These are phyloP conservation scores for Thalassarche chlororhynchos DNA, from an alignment of 2,113 vertebrate genomes.

Conservation along the genomic window DNA sequence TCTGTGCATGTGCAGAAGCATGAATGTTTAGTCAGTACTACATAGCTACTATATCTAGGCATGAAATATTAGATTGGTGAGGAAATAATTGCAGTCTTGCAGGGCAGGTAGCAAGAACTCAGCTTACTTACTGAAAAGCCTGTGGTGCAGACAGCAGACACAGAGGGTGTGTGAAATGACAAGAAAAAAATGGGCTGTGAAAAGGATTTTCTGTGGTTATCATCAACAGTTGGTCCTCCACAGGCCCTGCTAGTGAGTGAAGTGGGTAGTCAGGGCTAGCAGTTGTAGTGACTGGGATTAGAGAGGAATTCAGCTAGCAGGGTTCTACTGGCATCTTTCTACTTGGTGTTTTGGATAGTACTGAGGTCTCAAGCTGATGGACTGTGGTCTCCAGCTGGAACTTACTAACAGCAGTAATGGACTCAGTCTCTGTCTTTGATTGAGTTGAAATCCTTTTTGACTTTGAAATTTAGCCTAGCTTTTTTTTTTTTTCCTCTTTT, in stretches of 20 bases:
- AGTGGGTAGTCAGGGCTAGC: not conserved
- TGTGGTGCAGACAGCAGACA: not conserved
- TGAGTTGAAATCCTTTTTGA: not conserved
- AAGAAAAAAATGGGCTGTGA: not conserved
- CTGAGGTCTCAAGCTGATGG: not conserved
- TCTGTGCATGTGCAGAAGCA: not conserved
- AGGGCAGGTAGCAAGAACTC: not conserved
- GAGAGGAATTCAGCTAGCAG: not conserved
- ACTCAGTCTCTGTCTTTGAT: not conserved
- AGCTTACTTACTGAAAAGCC: not conserved
- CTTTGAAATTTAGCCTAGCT: not conserved
- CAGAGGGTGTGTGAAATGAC: not conserved
- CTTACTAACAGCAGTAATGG: not conserved
- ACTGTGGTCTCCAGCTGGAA: not conserved
- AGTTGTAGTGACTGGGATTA: not conserved
- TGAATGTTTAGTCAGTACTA: not conserved
- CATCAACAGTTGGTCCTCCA: not conserved
- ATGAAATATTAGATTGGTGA: not conserved
- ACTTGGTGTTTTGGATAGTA: not conserved
- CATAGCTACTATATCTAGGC: not conserved
- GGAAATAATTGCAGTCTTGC: not conserved
- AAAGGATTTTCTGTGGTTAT: not conserved
- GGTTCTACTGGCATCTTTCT: not conserved
- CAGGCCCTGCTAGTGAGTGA: not conserved
- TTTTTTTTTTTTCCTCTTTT: not conserved